These are phyloP conservation scores for Timema cristinae DNA, from an alignment of 2,888 invertebrate genomes.

Conservation along the genomic window DNA sequence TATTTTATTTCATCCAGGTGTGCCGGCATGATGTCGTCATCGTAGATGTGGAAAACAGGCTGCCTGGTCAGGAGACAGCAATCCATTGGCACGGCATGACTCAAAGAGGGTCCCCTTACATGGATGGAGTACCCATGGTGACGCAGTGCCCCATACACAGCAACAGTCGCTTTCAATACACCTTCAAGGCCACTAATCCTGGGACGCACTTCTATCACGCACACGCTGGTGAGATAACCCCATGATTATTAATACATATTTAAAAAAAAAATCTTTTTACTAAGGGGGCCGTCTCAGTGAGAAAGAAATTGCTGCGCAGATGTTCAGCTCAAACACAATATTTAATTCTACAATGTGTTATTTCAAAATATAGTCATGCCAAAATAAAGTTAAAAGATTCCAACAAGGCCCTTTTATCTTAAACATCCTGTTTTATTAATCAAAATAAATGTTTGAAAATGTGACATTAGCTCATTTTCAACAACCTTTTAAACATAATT, in stretches of 20 bases:
- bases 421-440: background rate
- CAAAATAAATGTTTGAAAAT: background rate
- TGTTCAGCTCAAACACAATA: no score
- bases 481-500: no score
- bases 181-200: constrained; percentile 42
- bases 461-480: no score
- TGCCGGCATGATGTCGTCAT: constrained; percentile 44
- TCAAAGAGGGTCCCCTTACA: constrained; percentile 43
- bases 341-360: no score
- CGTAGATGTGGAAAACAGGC: constrained; percentile 48
- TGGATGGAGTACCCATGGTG: constrained; percentile 47
- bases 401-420: background rate
- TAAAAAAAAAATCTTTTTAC: background rate
- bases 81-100: constrained; percentile 52
- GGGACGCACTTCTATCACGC: constrained; percentile 47
- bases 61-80: constrained; percentile 45
- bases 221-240: constrained; percentile 38
- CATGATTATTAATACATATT: background rate
- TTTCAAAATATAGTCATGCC: no score
- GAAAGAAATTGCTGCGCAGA: no score
- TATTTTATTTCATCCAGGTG: constrained; percentile 27
- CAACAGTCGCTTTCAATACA: constrained; percentile 44
- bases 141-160: constrained; percentile 46
- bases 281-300: background rate
- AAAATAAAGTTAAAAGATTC: no score